A percentile compares a stretch with the other conserved stretches of the same genome.
These are phyloP conservation scores for Zelleria hepariella DNA, from an alignment of 2,888 invertebrate species.

Conservation along the genomic window DNA sequence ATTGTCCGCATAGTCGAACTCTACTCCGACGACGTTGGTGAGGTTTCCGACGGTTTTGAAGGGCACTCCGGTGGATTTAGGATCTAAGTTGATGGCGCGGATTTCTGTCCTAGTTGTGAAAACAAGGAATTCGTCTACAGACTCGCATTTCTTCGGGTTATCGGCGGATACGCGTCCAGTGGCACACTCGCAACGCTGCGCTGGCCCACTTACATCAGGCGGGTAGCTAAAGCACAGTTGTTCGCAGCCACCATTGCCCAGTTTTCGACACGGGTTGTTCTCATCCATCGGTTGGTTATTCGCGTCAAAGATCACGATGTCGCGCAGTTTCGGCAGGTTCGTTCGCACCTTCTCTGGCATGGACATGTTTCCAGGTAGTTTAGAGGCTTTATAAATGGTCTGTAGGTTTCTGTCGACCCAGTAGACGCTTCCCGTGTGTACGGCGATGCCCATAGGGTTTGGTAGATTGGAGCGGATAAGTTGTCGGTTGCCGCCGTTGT, in stretches of 20 bases:
- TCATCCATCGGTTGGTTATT: slow-evolving; percentile 89
- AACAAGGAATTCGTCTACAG: slow-evolving; percentile 90
- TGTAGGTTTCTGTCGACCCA: slow-evolving; percentile 96
- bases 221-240: slow-evolving; percentile 97
- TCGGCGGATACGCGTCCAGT: slow-evolving; percentile 81
- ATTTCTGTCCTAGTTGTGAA: slow-evolving; percentile 96
- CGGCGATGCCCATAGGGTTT: slow-evolving; percentile 93
- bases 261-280: slow-evolving; percentile 82
- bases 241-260: slow-evolving; percentile 88
- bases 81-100: slow-evolving; percentile 90
- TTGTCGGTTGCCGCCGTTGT: slow-evolving; percentile 84
- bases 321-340: slow-evolving; percentile 87
- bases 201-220: slow-evolving; percentile 69
- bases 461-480: slow-evolving; percentile 90
- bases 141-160: slow-evolving; percentile 81
- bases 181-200: slow-evolving; percentile 91
- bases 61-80: slow-evolving; percentile 83
- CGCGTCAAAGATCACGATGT: slow-evolving; percentile 92
- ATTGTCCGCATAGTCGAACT: slow-evolving; percentile 93
- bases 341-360: slow-evolving; percentile 82
- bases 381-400: slow-evolving; percentile 85
- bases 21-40: slow-evolving; percentile 95
- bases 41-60: slow-evolving; percentile 88
- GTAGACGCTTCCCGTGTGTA: slow-evolving; percentile 87
- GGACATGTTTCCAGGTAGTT: slow-evolving; percentile 79